phyloP scores from a whole-genome alignment of 2,797 vertebrate genomes.

The Centropyge bicolor region DNA sequence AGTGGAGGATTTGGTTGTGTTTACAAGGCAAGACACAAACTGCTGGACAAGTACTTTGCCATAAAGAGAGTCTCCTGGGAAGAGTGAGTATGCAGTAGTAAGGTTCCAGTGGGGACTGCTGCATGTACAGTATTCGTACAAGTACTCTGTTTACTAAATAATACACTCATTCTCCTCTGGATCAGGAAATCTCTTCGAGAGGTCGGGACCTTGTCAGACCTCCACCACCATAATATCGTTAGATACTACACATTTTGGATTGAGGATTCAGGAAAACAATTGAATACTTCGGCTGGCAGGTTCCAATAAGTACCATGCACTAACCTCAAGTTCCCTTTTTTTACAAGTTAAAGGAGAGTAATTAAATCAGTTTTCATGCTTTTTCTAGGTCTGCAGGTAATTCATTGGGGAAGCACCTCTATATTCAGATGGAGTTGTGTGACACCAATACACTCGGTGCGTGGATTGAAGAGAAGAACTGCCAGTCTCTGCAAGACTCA shows the following conservation, averaged over 20 bases:
- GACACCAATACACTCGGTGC: constrained; percentile 77
- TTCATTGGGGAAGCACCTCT: constrained; percentile 75
- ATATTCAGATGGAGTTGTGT: constrained; percentile 93
- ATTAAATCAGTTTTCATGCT: not conserved
- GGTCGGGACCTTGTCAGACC: constrained; percentile 45
- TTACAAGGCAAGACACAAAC: constrained; percentile 68
- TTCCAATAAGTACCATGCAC: constrained; percentile 56
- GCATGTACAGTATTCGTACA: not conserved
- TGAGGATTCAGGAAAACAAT: constrained; percentile 58
- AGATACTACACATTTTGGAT: constrained; percentile 76
- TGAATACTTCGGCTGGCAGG: constrained; percentile 7
- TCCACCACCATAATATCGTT: constrained; percentile 79
- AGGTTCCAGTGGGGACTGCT: not conserved
- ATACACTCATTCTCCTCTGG: not conserved
- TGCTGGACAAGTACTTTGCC: constrained; percentile 58
- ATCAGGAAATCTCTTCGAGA: constrained; percentile 73
- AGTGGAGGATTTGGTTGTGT: constrained; percentile 78
- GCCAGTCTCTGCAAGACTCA: rapidly evolving
- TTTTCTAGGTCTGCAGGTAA: constrained; percentile 47
- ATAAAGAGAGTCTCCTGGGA: constrained; percentile 76
- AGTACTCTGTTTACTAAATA: not conserved
- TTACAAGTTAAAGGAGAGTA: not conserved
- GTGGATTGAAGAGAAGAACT: constrained; percentile 79
- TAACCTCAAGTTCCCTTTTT: not conserved
- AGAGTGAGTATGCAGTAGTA: constrained; percentile 63